Evolutionary conservation across 2,797 vertebrate species (phyloP).

Genomic region (Anguilla marmorata): DNA sequence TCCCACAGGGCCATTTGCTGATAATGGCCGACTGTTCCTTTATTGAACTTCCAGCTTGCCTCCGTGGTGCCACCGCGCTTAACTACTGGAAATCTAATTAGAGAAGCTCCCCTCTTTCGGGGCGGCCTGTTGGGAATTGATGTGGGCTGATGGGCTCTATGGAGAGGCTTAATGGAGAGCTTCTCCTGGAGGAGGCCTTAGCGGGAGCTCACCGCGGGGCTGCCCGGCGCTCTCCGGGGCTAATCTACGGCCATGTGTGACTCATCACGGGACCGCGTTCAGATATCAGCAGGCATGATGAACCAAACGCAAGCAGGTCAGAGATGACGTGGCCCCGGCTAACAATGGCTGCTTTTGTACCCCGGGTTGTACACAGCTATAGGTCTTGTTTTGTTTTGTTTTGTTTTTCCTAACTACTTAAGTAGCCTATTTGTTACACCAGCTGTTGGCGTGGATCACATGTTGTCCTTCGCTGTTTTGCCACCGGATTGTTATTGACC

Average conservation of each 20-base stretch:
- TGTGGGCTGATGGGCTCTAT: slow-evolving; percentile 44
- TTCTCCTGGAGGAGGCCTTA: not conserved
- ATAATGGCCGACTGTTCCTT: slow-evolving; percentile 64
- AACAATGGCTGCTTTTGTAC: slow-evolving; percentile 45
- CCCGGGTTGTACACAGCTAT: slow-evolving; percentile 22
- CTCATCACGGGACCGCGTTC: slow-evolving; percentile 60
- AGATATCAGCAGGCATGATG: slow-evolving; percentile 46
- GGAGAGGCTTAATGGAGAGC: slow-evolving; percentile 12
- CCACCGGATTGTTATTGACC: not conserved
- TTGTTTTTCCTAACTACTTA: slow-evolving; percentile 11
- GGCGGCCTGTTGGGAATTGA: slow-evolving; percentile 48
- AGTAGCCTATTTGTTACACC: slow-evolving; percentile 1
- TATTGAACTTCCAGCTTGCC: slow-evolving; percentile 68
- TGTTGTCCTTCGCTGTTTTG: not conserved
- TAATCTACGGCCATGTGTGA: slow-evolving; percentile 54
- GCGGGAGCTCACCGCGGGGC: slow-evolving; percentile 19
- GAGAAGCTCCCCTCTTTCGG: slow-evolving; percentile 47
- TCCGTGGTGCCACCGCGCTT: slow-evolving; percentile 43
- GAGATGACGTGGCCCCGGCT: slow-evolving; percentile 42
- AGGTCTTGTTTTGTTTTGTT: slow-evolving; percentile 29
- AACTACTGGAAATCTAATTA: slow-evolving; percentile 64
- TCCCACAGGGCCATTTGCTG: slow-evolving; percentile 36
- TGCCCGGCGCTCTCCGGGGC: slow-evolving; percentile 21
- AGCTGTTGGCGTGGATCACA: not conserved
- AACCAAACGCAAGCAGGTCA: slow-evolving; percentile 41